Evolutionary conservation across 1,140 invertebrate genomes (phyloP), one percentile per base, ranked within the genome.

Genomic region (Trialeurodes vaporariorum): DNA sequence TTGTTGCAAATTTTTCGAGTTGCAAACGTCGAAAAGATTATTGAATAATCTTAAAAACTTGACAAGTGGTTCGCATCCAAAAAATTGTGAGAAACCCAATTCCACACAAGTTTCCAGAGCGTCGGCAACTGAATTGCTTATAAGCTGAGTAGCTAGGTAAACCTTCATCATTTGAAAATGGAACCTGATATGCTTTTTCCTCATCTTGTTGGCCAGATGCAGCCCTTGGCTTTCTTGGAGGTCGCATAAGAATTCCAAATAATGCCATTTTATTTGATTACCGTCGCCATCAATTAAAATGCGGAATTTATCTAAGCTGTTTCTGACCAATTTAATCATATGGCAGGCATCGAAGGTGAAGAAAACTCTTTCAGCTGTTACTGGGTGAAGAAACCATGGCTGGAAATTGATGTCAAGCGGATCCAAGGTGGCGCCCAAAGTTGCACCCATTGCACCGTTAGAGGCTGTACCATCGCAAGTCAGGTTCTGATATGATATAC

Each of bases 391-490:
- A 68, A 73, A 70, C 27, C 17, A 27, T 49, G 69, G 65, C 60
- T 64, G 27, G n/a, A 62, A 2, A 26, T 72, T 25, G n/a, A n/a
- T n/a, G 25, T 70, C 66, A 27, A 73, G 65, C 25, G 69, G 64
- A 49, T 49, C 34, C 17, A 63, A 71, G 72, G 34, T 25, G 25
- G 12, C 12, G 23, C 72, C 75, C 17, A 76, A 68, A 59, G 68
- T 5, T 62, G 67, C 69, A 1, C 34, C 59, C 70, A 71, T 73
- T 11, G 69, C 27, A 24, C 73, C 65, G 72, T 75, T 75, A 22
- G 70, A 27, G 22, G 69, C 23, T 27, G 73, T 72, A 12, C 75
- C 75, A 70, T 77, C 75, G 65, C 75, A 77, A 58, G 75, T 76
- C 12, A 76, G 2, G 1, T n/a, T n/a, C n/a, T n/a, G n/a, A n/a